Evolutionary conservation across 2,888 invertebrate species (phyloP).

Genomic region (Amblyjoppa proteus): DNA sequence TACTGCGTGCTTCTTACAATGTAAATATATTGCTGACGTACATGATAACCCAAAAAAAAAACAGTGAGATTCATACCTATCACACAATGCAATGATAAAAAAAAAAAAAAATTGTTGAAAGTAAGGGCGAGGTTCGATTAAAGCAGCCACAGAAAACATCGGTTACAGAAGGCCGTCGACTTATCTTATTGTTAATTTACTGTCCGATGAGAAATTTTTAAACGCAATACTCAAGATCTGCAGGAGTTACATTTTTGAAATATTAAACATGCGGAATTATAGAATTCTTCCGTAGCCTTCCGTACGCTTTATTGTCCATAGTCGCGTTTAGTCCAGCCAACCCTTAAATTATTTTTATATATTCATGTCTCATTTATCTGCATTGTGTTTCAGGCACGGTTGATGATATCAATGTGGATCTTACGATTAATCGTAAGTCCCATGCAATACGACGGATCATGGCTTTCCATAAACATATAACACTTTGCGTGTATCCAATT

Average conservation of each 20-base stretch:
- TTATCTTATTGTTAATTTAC: not conserved
- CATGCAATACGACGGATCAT: slow-evolving; percentile 70
- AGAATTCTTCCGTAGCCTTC: not conserved
- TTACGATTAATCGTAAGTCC: slow-evolving; percentile 53
- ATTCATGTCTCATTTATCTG: slow-evolving; percentile 19
- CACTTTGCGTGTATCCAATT: slow-evolving; percentile 52
- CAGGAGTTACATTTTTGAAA: too few relatives aligned
- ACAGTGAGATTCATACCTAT: slow-evolving; percentile 37
- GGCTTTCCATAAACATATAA: slow-evolving; percentile 61
- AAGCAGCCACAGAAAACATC: not conserved
- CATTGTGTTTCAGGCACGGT: slow-evolving; percentile 34
- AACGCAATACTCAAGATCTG: not conserved
- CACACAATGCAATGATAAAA: slow-evolving; percentile 14
- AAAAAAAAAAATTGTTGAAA: not conserved
- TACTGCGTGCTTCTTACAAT: slow-evolving; percentile 1
- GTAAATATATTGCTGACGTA: slow-evolving; percentile 22
- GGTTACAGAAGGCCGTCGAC: not conserved
- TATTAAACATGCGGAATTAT: too few relatives aligned
- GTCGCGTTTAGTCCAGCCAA: not conserved
- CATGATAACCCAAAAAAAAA: slow-evolving; percentile 57
- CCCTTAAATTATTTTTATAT: not conserved
- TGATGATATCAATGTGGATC: slow-evolving; percentile 52
- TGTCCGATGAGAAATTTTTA: not conserved
- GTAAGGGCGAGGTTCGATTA: not conserved
- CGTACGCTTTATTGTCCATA: not conserved